These are phyloP conservation scores for Chymomyza costata DNA, from an alignment of 1,140 invertebrate genomes.

Conservation along the genomic window DNA sequence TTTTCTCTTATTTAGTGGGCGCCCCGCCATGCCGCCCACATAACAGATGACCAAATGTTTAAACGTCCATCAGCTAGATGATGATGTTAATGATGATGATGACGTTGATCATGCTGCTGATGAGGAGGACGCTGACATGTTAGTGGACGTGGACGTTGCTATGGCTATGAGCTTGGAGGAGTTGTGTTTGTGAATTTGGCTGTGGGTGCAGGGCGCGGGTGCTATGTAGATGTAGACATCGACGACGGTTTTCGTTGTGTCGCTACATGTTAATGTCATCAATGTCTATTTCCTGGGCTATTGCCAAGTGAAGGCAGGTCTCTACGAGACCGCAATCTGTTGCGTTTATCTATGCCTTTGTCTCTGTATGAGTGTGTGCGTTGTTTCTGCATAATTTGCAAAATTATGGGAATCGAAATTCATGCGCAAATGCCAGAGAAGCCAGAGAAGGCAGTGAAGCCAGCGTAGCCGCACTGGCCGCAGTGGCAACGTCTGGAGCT, in stretches of 20 bases:
- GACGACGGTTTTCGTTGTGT: too few species aligned
- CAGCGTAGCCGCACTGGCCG: constrained; percentile 35
- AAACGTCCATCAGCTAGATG: constrained; percentile 34
- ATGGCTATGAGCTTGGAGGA: too few species aligned
- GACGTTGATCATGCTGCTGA: too few species aligned
- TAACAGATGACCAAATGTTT: too few species aligned
- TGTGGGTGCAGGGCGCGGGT: too few species aligned
- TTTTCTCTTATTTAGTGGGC: constrained; percentile 16
- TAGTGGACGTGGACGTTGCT: too few species aligned
- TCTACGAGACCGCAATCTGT: constrained; percentile 39
- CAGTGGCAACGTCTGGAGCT: constrained; percentile 30
- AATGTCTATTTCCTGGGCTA: constrained; percentile 41
- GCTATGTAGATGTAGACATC: too few species aligned
- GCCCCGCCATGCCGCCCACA: too few species aligned
- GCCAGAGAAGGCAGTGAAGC: constrained; percentile 36
- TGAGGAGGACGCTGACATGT: too few species aligned
- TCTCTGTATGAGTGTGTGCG: constrained; percentile 26
- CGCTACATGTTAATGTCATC: constrained; percentile 40
- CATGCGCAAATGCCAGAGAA: constrained; percentile 25
- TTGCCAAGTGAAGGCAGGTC: too few species aligned
- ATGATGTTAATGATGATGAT: constrained; percentile 13
- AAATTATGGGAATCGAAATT: constrained; percentile 47
- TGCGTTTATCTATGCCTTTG: constrained; percentile 39
- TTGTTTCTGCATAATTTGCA: constrained; percentile 47
- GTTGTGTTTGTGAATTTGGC: too few species aligned